A percentile compares a stretch with the other conserved stretches of the same genome.
Conservation (phyloP, 2,888 invertebrate species). For the Pediacus dermestoides region DNA sequence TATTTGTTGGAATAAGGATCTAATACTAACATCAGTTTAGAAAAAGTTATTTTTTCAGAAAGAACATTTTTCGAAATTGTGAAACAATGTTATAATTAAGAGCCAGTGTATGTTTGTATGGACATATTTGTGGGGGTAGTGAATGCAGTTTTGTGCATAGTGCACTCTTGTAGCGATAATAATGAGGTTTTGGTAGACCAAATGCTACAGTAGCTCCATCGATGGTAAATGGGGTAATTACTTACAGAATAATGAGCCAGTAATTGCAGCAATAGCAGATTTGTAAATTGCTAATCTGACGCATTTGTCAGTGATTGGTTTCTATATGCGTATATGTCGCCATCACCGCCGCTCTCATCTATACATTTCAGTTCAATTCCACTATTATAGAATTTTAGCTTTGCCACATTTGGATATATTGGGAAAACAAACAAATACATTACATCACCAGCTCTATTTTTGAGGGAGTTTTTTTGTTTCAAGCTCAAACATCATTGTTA, state of each 20-base stretch:
- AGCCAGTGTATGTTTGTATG: no score
- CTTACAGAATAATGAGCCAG: constrained; percentile 51
- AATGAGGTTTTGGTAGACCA: constrained; percentile 19
- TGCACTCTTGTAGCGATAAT: constrained; percentile 19
- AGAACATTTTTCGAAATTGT: no score
- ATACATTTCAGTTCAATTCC: constrained; percentile 26
- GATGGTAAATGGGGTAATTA: constrained; percentile 47
- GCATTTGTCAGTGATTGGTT: constrained; percentile 48
- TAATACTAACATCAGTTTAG: no score
- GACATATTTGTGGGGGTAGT: no score
- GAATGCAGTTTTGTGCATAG: no score
- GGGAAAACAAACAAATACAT: not conserved
- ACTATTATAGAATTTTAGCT: no score
- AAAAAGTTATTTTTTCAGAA: no score
- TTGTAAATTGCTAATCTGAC: constrained; percentile 52
- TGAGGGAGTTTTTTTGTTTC: no score
- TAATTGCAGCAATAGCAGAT: constrained; percentile 52
- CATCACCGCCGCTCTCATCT: constrained; percentile 23
- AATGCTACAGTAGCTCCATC: constrained; percentile 17
- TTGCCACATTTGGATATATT: no score
- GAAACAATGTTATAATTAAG: no score
- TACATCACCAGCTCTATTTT: not conserved
- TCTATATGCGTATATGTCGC: constrained; percentile 31
- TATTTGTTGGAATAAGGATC: no score
- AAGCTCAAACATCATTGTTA: no score